Percentiles rank a stretch among this genome's conserved stretches.
These are phyloP conservation scores for Halictus ligatus DNA, from an alignment of 2,888 invertebrate genomes.

Conservation along the genomic window DNA sequence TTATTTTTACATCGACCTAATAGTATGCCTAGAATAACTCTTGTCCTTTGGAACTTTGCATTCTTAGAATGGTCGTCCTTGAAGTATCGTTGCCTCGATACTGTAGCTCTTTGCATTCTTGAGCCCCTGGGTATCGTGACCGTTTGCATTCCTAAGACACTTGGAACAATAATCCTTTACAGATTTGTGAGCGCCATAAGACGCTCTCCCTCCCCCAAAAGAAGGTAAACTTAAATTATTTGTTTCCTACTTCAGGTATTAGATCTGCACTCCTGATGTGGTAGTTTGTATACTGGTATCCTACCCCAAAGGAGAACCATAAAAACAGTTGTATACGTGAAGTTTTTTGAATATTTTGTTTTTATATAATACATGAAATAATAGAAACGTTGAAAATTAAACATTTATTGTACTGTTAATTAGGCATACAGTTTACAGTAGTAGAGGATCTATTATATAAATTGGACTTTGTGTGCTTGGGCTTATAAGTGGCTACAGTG, in stretches of 20 bases:
- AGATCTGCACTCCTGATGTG: no score
- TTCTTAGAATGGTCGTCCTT: neutral
- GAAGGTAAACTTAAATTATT: no score
- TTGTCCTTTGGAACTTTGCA: slow-evolving; percentile 1
- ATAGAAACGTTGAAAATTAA: neutral
- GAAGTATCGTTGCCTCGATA: neutral
- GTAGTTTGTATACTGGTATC: no score
- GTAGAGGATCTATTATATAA: no score
- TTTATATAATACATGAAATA: no score
- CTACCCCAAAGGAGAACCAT: no score
- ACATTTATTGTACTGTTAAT: neutral
- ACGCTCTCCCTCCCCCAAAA: no score
- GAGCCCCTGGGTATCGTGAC: neutral
- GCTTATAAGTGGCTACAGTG: neutral
- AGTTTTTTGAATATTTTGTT: no score
- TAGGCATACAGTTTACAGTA: no score
- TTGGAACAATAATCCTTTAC: neutral
- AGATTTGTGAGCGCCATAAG: neutral
- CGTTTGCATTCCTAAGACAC: neutral
- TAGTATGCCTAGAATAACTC: neutral
- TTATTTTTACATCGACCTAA: neutral
- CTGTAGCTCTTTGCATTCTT: neutral
- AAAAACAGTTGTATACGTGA: no score
- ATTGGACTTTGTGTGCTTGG: no score
- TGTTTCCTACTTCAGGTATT: no score